Evolutionary conservation across 92 coral and sea anemone genomes (phyloP), one percentile per base, ranked within the genome.

Genomic region (Epizoanthus stellaris): DNA sequence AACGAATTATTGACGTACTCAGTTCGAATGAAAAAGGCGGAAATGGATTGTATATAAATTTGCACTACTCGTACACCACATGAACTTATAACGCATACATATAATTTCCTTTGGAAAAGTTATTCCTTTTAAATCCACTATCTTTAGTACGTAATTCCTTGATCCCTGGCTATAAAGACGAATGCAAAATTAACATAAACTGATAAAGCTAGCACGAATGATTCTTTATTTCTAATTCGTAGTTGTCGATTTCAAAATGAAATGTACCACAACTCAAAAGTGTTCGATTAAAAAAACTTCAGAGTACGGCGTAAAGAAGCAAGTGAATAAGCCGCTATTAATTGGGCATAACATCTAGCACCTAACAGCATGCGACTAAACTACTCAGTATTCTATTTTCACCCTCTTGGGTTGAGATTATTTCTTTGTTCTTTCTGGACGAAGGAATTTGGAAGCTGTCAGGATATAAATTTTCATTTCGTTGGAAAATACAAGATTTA

Each of bases 301-400:
- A n/a, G 67, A 9, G 67, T 38, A 19, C 2, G 23, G 39, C 9
- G 13, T 10, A 68, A 68, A 13, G n/a, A 3, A 3, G 49, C 49
- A 67, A 13, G 17, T 9, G n/a, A 36, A 8, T 13, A 4, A 38
- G 5, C 73, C 42, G 73, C 39, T 43, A 38, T 17, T 67, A 36
- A 34, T 67, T 30, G 19, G n/a, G 6, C 45, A 34, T 15, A 57
- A 38, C 70, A 14, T 61, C 62, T 40, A 61, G 66, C 43, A 43
- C 83, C 13, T 15, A 79, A 17, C 83, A 79, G 83, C 73, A 79
- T 4, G 83, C 21, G 4, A 14, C 70, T 53, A 20, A 63, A 19
- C 43, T 3, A 30, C 36, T 30, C 36, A 30, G 36, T 30, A 23
- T 79, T 64, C 70, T 79, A 39, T 61, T 77, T 77, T 77, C 36